phyloP scores from a whole-genome alignment of 1,140 invertebrate species.

The Penaeus chinensis region DNA sequence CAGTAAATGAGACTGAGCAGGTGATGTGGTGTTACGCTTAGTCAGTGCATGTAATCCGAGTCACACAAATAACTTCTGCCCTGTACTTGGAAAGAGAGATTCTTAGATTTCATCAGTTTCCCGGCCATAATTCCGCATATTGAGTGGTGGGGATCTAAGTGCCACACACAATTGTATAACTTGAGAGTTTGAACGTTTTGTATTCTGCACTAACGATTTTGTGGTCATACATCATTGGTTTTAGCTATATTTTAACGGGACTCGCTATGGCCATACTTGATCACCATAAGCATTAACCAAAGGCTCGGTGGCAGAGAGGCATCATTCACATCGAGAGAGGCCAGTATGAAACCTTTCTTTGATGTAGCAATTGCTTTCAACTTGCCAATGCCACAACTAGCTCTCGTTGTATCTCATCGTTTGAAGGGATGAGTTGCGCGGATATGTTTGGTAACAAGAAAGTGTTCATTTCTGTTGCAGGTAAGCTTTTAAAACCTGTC shows the following conservation, averaged over 20 bases:
- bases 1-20: conserved; percentile 5
- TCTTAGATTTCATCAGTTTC: not conserved
- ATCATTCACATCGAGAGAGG: not conserved
- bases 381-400: conserved; percentile 24
- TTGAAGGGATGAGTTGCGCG: not conserved
- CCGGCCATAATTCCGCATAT: not conserved
- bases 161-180: not conserved
- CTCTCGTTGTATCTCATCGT: not conserved
- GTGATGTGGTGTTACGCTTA: not conserved
- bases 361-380: conserved; percentile 3
- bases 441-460: not conserved
- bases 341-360: conserved; percentile 7
- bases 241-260: not conserved
- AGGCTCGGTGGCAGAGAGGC: not conserved
- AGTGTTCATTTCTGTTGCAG: not conserved
- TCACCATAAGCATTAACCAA: not conserved
- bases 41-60: no score
- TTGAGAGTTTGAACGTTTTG: not conserved
- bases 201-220: not conserved
- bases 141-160: not conserved
- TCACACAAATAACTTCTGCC: not conserved
- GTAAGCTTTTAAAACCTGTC: not conserved
- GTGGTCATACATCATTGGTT: not conserved
- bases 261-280: not conserved
- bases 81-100: conserved; percentile 4